phyloP scores from a whole-genome alignment of 1,140 invertebrate genomes.

The Marisa cornuarietis region DNA sequence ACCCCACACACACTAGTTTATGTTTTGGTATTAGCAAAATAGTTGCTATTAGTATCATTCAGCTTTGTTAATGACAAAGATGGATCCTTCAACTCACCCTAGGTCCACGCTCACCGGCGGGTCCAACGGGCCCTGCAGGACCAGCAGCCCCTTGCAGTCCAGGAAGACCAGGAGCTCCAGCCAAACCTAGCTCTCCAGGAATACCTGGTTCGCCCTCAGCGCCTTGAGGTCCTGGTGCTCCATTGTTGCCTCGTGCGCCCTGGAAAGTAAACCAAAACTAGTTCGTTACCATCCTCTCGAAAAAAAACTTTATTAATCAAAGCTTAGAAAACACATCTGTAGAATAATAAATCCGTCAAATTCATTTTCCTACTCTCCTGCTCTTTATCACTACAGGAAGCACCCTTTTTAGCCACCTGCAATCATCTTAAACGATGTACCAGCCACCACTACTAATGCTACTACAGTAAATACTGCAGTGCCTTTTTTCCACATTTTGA shows the following conservation, averaged over 20 bases:
- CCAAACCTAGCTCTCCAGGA: slow-evolving; percentile 42
- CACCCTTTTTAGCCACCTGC: no score
- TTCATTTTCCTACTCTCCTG: no score
- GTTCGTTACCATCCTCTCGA: no score
- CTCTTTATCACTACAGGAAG: no score
- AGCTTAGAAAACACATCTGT: no score
- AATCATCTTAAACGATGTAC: no score
- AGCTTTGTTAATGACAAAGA: not conserved
- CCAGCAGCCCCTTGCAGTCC: slow-evolving; percentile 54
- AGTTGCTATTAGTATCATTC: not conserved
- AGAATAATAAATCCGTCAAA: no score
- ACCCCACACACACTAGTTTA: no score
- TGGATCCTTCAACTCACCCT: slow-evolving; percentile 38
- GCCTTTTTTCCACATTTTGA: no score
- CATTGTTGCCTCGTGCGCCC: slow-evolving; percentile 49
- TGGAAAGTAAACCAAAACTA: slow-evolving; percentile 19
- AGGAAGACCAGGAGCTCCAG: slow-evolving; percentile 49
- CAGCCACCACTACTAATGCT: no score
- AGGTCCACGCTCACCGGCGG: slow-evolving; percentile 48
- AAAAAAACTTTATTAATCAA: not conserved
- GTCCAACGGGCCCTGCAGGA: slow-evolving; percentile 42
- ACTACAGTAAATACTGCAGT: no score
- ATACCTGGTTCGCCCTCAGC: slow-evolving; percentile 64
- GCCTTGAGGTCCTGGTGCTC: slow-evolving; percentile 48
- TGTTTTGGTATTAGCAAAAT: no score